Percentiles rank a stretch among this genome's conserved stretches.
Evolutionary conservation across 2,888 invertebrate genomes (phyloP).

Genomic region (Thereva nobilitata): DNA sequence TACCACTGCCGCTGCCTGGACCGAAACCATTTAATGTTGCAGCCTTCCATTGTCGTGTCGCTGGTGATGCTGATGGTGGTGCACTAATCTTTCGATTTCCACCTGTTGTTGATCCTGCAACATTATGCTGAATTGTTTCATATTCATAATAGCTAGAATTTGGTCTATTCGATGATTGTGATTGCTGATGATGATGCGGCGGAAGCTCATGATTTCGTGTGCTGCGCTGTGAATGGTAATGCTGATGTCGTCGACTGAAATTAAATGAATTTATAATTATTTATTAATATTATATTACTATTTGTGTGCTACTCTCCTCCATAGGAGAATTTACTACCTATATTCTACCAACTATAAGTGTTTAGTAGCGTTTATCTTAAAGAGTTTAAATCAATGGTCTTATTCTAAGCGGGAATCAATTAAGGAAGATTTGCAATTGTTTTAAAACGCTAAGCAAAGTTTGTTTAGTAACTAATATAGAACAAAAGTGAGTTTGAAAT

Average conservation of each 20-base stretch:
- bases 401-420: too few species aligned
- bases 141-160: constrained; percentile 85
- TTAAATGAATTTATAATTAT: neutral
- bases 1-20: constrained; percentile 52
- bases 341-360: too few species aligned
- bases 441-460: too few species aligned
- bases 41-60: constrained; percentile 54
- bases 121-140: constrained; percentile 73
- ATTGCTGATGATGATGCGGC: constrained; percentile 39
- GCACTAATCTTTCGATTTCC: constrained; percentile 32
- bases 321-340: too few species aligned
- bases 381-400: too few species aligned
- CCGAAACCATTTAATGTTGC: constrained; percentile 52
- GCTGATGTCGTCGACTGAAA: constrained; percentile 67
- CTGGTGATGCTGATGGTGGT: constrained; percentile 42
- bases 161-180: constrained; percentile 60
- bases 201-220: constrained; percentile 64
- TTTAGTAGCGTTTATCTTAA: too few species aligned
- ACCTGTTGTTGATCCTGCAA: constrained; percentile 38
- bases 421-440: too few species aligned
- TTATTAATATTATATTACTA: neutral
- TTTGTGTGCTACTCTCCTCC: too few species aligned
- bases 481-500: too few species aligned
- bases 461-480: too few species aligned
- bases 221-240: constrained; percentile 67